phyloP scores from a whole-genome alignment of 2,113 vertebrate species.

The Geothlypis trichas region DNA sequence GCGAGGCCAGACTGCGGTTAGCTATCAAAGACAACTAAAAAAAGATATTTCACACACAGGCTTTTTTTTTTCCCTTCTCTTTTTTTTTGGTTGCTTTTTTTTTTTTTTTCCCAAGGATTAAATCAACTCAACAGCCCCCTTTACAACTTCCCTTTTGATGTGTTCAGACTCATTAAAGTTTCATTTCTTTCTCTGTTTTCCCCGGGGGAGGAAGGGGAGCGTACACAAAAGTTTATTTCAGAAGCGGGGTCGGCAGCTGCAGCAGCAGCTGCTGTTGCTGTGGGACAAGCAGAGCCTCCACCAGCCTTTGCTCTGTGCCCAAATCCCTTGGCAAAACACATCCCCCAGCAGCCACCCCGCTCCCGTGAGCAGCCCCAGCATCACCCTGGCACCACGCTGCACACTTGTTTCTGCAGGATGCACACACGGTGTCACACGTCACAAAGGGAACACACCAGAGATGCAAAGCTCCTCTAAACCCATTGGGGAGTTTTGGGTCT shows the following conservation, averaged over 20 bases:
- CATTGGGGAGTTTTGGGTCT: background rate
- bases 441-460: accelerated
- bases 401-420: accelerated
- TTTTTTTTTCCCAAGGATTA: slow-evolving; percentile 9
- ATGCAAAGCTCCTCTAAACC: background rate
- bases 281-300: background rate
- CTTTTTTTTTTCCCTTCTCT: accelerated
- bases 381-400: accelerated
- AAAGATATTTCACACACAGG: slow-evolving; percentile 9
- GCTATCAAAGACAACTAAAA: slow-evolving; percentile 60
- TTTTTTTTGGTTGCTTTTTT: background rate
- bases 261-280: slow-evolving; percentile 43
- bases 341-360: background rate
- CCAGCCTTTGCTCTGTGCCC: background rate
- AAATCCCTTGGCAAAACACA: background rate
- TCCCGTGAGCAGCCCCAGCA: background rate
- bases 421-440: accelerated
- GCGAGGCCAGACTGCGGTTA: background rate
- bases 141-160: slow-evolving; percentile 61
- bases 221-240: slow-evolving; percentile 60
- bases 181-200: slow-evolving; percentile 49
- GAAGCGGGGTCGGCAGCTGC: slow-evolving; percentile 38
- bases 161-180: slow-evolving; percentile 53
- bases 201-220: slow-evolving; percentile 11
- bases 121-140: slow-evolving; percentile 54